A percentile compares a stretch with the other conserved stretches of the same genome.
Evolutionary conservation across 1,140 invertebrate genomes (phyloP).

Genomic region (Bombus terrestris): DNA sequence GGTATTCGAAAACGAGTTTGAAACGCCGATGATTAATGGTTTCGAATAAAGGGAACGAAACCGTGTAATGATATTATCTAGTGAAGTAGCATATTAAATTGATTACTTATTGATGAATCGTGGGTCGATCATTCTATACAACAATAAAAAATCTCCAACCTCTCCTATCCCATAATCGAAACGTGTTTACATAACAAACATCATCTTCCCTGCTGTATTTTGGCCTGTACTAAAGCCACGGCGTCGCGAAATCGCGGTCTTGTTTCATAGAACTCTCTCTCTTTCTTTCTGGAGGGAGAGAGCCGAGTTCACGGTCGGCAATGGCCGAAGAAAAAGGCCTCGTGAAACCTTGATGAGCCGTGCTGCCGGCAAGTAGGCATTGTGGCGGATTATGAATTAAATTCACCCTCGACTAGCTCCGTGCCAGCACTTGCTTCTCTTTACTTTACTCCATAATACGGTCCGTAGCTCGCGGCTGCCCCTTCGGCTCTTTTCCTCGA

Average conservation of each 20-base stretch:
- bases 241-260: background rate
- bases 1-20: background rate
- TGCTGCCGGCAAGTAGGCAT: conserved; percentile 63
- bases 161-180: background rate
- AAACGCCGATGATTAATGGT: background rate
- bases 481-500: conserved; percentile 52
- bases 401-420: conserved; percentile 64
- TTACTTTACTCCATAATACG: conserved; percentile 70
- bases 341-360: conserved; percentile 69
- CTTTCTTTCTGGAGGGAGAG: background rate
- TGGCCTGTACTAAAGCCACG: conserved; percentile 21
- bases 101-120: background rate
- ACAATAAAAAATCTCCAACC: conserved; percentile 24
- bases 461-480: conserved; percentile 57
- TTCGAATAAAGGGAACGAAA: background rate
- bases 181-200: conserved; percentile 41
- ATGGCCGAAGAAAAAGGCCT: conserved; percentile 55
- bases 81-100: background rate
- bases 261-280: conserved; percentile 28
- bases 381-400: conserved; percentile 73
- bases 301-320: conserved; percentile 30
- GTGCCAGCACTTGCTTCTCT: conserved; percentile 56
- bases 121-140: background rate
- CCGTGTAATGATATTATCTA: background rate
- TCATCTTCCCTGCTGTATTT: conserved; percentile 6